Base-by-base conservation (phyloP, 1,140 invertebrate genomes). In the Sipha flava region DNA sequence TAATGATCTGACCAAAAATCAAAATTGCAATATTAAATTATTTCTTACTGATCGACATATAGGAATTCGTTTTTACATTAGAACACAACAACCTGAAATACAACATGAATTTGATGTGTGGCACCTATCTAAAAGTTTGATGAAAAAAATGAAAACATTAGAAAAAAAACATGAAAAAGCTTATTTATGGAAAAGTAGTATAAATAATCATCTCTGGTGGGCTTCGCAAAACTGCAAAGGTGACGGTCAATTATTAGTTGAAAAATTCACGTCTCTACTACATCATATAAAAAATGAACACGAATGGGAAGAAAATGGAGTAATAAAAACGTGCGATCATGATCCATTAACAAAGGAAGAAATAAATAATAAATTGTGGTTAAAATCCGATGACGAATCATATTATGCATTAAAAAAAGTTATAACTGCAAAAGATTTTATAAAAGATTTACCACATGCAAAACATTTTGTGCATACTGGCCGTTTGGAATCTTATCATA, bases 111-210 rank as follows among this genome's bases (percentile, higher is more conserved):
- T 75, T 75, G 45, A 29, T 31, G 45, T 75, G n/a, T 54, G 72
- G 72, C 72, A 75, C 29, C 2, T 54, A n/a, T 45, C 47, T 34
- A 75, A 75, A 52, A 75, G 72, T 75, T 75, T 75, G 18, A 75
- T 52, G 72, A 75, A 75, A 75, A 52, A 29, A 29, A 47, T 75
- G 21, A 75, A 75, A 75, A 34, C 45, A 1, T 47, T 45, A 18
- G 40, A 49, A 23, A 75, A 75, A 52, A 75, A 52, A 34, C 21
- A 52, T 34, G 18, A 21, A 49, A 9, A 26, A 18, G 37, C 29
- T 1, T 34, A 29, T 21, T 21, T 34, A 29, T 75, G 72, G 72
- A 75, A 75, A 52, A 75, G 16, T 18, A 75, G 72, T 75, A 54
- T 75, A 7, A 75, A 49, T 49, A 75, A 75, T 34, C 72, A 54